Conservation (phyloP, 2,888 invertebrate species). For the Pachycephus smyrnensis region DNA sequence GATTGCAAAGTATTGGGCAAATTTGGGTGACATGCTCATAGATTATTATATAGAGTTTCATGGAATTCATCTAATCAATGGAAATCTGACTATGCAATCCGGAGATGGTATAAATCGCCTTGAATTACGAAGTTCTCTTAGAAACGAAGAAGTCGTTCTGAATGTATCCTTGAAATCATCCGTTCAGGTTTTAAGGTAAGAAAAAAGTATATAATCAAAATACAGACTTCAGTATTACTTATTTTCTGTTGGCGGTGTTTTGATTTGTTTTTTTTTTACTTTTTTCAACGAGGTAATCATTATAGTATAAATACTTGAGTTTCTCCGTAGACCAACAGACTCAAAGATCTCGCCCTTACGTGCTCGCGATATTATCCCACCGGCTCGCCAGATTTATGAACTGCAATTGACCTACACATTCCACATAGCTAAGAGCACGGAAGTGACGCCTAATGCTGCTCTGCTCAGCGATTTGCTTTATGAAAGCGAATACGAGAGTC, state of each 20-base stretch:
- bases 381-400: slow-evolving; percentile 91
- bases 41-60: slow-evolving; percentile 85
- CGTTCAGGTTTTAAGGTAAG: slow-evolving; percentile 77
- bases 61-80: slow-evolving; percentile 80
- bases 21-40: slow-evolving; percentile 80
- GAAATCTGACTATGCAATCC: slow-evolving; percentile 77
- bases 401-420: slow-evolving; percentile 89
- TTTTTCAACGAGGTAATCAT: not conserved
- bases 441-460: slow-evolving; percentile 84
- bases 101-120: slow-evolving; percentile 81
- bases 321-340: slow-evolving; percentile 79
- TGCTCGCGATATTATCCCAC: slow-evolving; percentile 86
- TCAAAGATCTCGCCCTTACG: slow-evolving; percentile 84
- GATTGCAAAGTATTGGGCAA: slow-evolving; percentile 96
- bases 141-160: slow-evolving; percentile 85
- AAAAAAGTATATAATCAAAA: not conserved
- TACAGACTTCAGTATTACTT: not conserved
- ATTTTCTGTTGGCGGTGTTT: not conserved
- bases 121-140: slow-evolving; percentile 75
- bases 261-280: not conserved
- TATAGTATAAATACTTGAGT: slow-evolving; percentile 16
- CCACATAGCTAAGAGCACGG: slow-evolving; percentile 83
- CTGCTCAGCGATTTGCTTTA: slow-evolving; percentile 89
- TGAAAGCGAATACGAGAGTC: slow-evolving; percentile 95
- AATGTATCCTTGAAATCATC: slow-evolving; percentile 79